Base-by-base conservation (phyloP, 2,888 invertebrate genomes). In the Habroteleia sp. region DNA sequence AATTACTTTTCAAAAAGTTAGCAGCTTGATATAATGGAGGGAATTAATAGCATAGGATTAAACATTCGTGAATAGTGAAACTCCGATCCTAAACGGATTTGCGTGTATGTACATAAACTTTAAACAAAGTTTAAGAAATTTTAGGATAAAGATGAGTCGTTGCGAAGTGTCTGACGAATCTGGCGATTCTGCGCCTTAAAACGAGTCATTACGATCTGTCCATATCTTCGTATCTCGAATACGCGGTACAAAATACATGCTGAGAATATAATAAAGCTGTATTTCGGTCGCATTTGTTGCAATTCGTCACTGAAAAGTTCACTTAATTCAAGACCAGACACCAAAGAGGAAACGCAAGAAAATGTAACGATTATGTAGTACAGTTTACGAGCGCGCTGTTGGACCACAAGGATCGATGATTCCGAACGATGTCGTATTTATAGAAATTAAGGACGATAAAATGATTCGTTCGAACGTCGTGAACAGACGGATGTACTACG, bases 401-500 rank as follows among this genome's bases (percentile, higher is more conserved):
- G 50, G 60, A 71, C 58, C 37, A 31, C 50, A 29, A 48, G 33
- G 50, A 58, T 66, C 54, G 37, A 56, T 56, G 66, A 44, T 27
- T 68, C 52, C 31, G 66, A 46, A 72, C 60, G 58, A 72, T 42
- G 5, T 20, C 58, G 37, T 54, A 58, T 56, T 63, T 42, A 27
- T 41, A 50, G 48, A 58, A 69, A 60, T 52, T 10, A 54, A 69
- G 44, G 63, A 62, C 62, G 60, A 71, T 20, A 35, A 54, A 56
- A 69, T 65, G 41, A 76, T 54, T 66, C 39, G 42, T 71, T 71
- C 60, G 65, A 76, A 52, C 46, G 60, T 41, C 33, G 58, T 63
- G 63, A 68, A 60, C 56, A 73, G 65, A 72, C 74, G 74, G 68
- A 74, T 65, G 62, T 71, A 69, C 74, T 69, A 74, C 44, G 23